Percentiles rank a stretch among this genome's conserved stretches.
phyloP scores from a whole-genome alignment of 2,888 invertebrate genomes.

The Spodoptera picta region DNA sequence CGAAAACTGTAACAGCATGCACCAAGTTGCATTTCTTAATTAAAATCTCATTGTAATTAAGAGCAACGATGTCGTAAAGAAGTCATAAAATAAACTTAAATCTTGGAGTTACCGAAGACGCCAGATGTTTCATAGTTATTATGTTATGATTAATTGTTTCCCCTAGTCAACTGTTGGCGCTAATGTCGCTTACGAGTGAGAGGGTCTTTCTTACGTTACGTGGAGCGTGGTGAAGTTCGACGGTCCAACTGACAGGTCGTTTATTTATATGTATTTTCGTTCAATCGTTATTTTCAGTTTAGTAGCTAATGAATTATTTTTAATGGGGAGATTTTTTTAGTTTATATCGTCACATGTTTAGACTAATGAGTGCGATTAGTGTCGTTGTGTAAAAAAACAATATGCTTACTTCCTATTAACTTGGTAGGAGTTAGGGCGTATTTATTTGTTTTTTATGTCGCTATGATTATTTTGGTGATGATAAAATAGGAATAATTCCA shows the following conservation, averaged over 20 bases:
- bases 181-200: conserved; percentile 20
- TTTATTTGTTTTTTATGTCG: too few relatives aligned
- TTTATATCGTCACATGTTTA: neutral
- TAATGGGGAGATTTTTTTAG: neutral
- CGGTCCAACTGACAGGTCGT: conserved; percentile 3
- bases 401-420: neutral
- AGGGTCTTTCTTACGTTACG: neutral
- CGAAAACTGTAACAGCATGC: conserved; percentile 8
- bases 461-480: too few relatives aligned
- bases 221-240: conserved; percentile 10
- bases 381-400: neutral
- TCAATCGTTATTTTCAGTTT: conserved; percentile 10
- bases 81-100: conserved; percentile 54
- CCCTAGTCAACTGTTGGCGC: conserved; percentile 8
- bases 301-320: conserved; percentile 7
- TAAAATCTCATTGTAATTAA: conserved; percentile 40
- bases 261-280: conserved; percentile 7
- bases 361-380: neutral
- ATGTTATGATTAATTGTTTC: conserved; percentile 51
- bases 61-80: conserved; percentile 49
- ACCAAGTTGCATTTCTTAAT: conserved; percentile 23
- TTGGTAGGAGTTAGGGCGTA: too few relatives aligned
- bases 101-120: conserved; percentile 38
- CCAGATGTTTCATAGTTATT: conserved; percentile 57
- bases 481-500: too few relatives aligned